phyloP scores from a whole-genome alignment of 2,113 vertebrate species.

The Thunnus maccoyii region DNA sequence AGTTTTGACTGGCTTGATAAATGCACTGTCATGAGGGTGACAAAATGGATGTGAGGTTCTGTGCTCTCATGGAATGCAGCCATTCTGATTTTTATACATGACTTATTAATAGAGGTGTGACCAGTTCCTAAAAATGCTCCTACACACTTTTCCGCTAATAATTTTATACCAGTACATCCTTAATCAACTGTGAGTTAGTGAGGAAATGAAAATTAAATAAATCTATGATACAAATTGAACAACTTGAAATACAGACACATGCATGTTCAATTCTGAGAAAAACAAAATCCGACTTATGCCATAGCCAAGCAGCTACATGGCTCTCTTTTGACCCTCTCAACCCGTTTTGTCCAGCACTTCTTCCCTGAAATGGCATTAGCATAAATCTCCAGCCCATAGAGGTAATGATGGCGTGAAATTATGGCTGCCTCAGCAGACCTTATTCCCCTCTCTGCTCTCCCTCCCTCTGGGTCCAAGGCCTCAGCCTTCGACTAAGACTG shows the following conservation, averaged over 20 bases:
- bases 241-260: conserved; percentile 39
- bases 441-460: conserved; percentile 66
- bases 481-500: conserved; percentile 72
- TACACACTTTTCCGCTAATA: background rate
- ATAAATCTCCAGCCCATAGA: conserved; percentile 78
- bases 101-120: background rate
- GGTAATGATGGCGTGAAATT: conserved; percentile 85
- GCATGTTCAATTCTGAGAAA: conserved; percentile 11
- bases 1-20: conserved; percentile 56
- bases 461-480: conserved; percentile 79
- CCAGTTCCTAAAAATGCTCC: background rate
- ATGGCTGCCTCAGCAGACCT: conserved; percentile 77
- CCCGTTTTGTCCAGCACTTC: conserved; percentile 73
- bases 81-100: conserved; percentile 20
- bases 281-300: conserved; percentile 12
- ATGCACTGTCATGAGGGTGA: conserved; percentile 27
- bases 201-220: conserved; percentile 11
- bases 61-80: background rate
- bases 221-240: conserved; percentile 14
- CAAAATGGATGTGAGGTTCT: conserved; percentile 23
- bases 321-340: conserved; percentile 70
- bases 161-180: background rate
- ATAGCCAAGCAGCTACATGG: conserved; percentile 30
- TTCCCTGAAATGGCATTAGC: conserved; percentile 78
- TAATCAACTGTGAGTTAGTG: background rate